A percentile compares a stretch with the other conserved stretches of the same genome.
Conservation (phyloP, 2,797 vertebrate species). For the Poecilia wingei region DNA sequence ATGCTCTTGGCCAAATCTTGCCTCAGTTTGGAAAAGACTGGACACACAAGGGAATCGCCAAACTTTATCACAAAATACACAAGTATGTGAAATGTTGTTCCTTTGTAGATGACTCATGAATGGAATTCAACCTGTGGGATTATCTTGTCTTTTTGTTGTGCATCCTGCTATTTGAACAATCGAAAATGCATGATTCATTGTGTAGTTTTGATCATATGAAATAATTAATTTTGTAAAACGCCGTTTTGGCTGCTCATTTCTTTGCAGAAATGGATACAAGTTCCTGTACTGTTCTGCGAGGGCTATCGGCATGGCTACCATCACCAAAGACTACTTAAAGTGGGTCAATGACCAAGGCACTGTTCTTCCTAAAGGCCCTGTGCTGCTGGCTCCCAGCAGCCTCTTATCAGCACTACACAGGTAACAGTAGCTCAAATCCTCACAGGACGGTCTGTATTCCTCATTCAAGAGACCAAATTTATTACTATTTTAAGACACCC, state of each 20-base stretch:
- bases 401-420: slow-evolving; percentile 95
- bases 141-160: neutral
- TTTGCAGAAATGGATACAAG: slow-evolving; percentile 92
- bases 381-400: slow-evolving; percentile 94
- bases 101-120: neutral
- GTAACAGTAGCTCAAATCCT: slow-evolving; percentile 62
- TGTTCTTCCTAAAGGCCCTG: slow-evolving; percentile 91
- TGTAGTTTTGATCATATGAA: no score
- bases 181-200: neutral
- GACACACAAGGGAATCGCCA: slow-evolving; percentile 93
- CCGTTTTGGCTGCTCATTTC: neutral
- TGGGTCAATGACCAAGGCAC: slow-evolving; percentile 91
- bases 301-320: slow-evolving; percentile 92
- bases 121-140: neutral
- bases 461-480: neutral
- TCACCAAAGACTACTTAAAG: slow-evolving; percentile 92
- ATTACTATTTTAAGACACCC: no score
- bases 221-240: no score
- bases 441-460: neutral
- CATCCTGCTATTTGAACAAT: neutral
- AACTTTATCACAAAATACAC: slow-evolving; percentile 95
- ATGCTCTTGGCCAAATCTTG: slow-evolving; percentile 94
- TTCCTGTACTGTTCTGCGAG: slow-evolving; percentile 96
- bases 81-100: slow-evolving; percentile 80
- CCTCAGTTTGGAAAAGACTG: slow-evolving; percentile 96